Percentiles rank a stretch among this genome's conserved stretches.
phyloP scores from a whole-genome alignment of 1,140 invertebrate species.

The Papilio xuthus region DNA sequence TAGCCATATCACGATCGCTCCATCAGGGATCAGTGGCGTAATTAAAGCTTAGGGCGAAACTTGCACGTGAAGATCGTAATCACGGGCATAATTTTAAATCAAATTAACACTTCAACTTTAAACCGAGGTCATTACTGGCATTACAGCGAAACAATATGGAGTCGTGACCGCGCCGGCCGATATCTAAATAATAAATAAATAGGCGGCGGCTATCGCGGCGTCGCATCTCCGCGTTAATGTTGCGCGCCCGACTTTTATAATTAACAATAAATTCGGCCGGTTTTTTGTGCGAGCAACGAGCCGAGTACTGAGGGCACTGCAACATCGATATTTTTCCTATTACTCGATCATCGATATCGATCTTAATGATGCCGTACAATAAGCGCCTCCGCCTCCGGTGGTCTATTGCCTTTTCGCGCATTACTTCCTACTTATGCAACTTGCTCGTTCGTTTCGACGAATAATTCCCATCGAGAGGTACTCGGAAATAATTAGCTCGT shows the following conservation, averaged over 20 bases:
- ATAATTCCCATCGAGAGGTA: slow-evolving; percentile 42
- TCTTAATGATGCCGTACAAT: slow-evolving; percentile 58
- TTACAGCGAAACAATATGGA: slow-evolving; percentile 79
- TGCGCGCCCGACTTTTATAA: slow-evolving; percentile 78
- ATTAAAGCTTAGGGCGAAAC: slow-evolving; percentile 77
- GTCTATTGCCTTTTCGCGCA: slow-evolving; percentile 56
- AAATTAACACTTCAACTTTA: slow-evolving; percentile 82
- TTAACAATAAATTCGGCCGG: slow-evolving; percentile 80
- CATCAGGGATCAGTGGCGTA: slow-evolving; percentile 66
- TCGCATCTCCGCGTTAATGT: slow-evolving; percentile 77
- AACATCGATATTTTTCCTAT: slow-evolving; percentile 75
- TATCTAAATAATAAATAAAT: slow-evolving; percentile 82
- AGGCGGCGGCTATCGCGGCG: slow-evolving; percentile 71
- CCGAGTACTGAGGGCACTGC: slow-evolving; percentile 56
- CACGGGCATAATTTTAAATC: slow-evolving; percentile 79
- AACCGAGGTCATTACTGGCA: slow-evolving; percentile 80
- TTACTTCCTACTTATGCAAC: slow-evolving; percentile 40
- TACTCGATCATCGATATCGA: slow-evolving; percentile 54
- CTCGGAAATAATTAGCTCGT: slow-evolving; percentile 71
- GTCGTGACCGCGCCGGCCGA: slow-evolving; percentile 78
- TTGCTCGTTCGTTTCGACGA: slow-evolving; percentile 35
- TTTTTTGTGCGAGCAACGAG: slow-evolving; percentile 69
- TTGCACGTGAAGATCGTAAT: slow-evolving; percentile 77
- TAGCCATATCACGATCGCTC: slow-evolving; percentile 59
- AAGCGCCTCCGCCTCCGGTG: slow-evolving; percentile 48